Conservation (phyloP, 2,888 invertebrate genomes). For the Lobophora halterata region DNA sequence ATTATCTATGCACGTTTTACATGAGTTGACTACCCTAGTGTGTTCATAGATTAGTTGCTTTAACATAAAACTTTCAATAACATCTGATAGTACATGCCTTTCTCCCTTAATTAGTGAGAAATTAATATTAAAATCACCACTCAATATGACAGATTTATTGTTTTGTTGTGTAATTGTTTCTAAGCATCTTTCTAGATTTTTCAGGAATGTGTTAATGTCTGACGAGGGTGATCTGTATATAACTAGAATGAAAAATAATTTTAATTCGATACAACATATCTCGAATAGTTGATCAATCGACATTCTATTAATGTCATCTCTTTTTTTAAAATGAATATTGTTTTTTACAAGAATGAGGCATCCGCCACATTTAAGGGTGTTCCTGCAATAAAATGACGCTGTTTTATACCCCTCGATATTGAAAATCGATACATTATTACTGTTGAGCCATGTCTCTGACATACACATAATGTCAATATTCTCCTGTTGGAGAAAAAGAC, state of each 20-base stretch:
- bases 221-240: neutral
- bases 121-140: neutral
- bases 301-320: neutral
- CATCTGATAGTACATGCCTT: no score
- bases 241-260: neutral
- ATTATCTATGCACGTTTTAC: no score
- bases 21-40: no score
- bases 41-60: no score
- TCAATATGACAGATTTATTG: neutral
- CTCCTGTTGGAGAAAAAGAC: neutral
- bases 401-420: neutral
- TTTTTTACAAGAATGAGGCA: neutral
- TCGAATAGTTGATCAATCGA: neutral
- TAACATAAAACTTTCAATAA: no score
- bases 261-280: neutral
- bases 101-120: neutral
- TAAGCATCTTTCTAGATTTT: neutral
- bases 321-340: neutral
- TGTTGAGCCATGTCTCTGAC: neutral
- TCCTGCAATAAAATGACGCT: neutral
- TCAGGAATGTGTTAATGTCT: neutral
- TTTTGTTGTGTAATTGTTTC: neutral
- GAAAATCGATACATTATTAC: neutral
- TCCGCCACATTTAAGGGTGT: neutral
- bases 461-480: neutral